Conservation (phyloP, 2,113 vertebrate genomes). For the Cacatua alba region DNA sequence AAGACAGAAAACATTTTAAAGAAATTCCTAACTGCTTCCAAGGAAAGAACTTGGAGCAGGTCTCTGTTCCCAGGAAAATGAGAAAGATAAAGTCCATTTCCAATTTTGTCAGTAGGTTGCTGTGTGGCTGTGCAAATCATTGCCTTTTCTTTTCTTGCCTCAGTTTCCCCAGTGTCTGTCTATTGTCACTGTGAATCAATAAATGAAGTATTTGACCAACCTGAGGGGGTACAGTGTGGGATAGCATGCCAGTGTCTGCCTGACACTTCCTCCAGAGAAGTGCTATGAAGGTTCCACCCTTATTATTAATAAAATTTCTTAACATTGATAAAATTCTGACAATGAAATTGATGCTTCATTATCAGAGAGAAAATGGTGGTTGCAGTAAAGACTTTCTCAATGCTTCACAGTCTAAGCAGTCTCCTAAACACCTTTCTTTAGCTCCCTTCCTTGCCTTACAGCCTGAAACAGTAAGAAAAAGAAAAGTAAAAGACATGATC, state of each 20-base stretch:
- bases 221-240: not conserved
- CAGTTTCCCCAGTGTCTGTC: not conserved
- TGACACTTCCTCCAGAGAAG: not conserved
- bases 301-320: not conserved
- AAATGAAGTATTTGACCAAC: not conserved
- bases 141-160: not conserved
- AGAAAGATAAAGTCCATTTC: not conserved
- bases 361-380: not conserved
- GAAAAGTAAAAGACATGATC: constrained; percentile 12
- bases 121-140: not conserved
- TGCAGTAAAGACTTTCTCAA: not conserved
- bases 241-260: not conserved
- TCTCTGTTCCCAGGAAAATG: not conserved
- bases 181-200: not conserved
- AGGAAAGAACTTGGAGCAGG: not conserved
- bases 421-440: not conserved
- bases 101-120: not conserved
- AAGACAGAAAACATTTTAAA: not conserved
- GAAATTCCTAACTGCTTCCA: not conserved
- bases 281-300: not conserved
- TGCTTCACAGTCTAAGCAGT: not conserved
- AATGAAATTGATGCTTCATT: not conserved
- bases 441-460: not conserved
- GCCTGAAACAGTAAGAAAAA: not conserved
- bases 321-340: not conserved